Base-by-base conservation (phyloP, 1,140 invertebrate genomes). In the Heliothis virescens region DNA sequence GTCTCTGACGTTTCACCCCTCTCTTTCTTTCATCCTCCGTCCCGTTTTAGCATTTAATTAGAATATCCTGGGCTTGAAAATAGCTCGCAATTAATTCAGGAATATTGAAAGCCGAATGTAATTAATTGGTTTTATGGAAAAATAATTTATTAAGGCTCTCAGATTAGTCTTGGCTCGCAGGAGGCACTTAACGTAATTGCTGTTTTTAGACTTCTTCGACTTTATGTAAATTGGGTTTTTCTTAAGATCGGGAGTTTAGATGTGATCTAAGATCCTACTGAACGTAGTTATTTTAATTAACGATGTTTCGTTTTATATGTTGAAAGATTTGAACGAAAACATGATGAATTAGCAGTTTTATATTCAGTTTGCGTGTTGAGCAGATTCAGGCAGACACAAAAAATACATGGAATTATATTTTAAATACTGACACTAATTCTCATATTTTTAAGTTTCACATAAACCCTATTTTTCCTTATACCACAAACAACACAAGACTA, bases 31-130 rank as follows among this genome's bases (percentile, higher is more conserved):
- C 26, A 3, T 12, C 18, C 7, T 1, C 53, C 41, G 11, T 83
- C 79, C 71, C 77, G 48, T 77, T 86, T 79, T 76, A 76, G 29
- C 76, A 21, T 62, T 80, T 82, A 84, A 84, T 82, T 81, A 84
- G 75, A 80, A 79, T 76, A 77, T 76, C 77, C 69, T 34, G 72
- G 76, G 10, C 34, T 73, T 73, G 60, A 75, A 55, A 75, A 75
- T 63, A 63, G 73, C 3, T 47, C 16, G 73, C 59, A 52, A 76
- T 76, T 78, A 78, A 67, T 69, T 62, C 63, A 16, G 62, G 63
- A 57, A 78, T 78, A 78, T 78, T 78, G 63, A 78, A 78, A 78
- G 63, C 16, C 63, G 57, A 76, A 63, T 50, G 47, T 55, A 78
- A 55, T 67, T 59, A 80, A 75, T 52, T 21, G 63, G 26, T 69